These are phyloP conservation scores for Hylaeus volcanicus DNA, from an alignment of 1,140 invertebrate genomes.

Conservation along the genomic window DNA sequence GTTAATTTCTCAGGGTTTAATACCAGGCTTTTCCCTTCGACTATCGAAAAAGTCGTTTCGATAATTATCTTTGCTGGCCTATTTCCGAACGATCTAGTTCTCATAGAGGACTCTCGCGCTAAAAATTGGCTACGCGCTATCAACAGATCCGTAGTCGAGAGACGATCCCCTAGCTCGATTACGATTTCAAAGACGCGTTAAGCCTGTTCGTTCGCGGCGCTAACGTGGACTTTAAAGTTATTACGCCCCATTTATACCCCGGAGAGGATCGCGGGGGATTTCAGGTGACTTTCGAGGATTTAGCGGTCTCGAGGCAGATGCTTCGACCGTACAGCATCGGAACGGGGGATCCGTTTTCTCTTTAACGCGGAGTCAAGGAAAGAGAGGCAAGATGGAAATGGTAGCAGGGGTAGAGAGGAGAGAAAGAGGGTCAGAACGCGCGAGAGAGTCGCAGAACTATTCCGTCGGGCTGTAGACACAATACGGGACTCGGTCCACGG, in stretches of 20 bases:
- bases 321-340: conserved; percentile 62
- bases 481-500: conserved; percentile 74
- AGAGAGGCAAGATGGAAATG: conserved; percentile 37
- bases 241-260: conserved; percentile 66
- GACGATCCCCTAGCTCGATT: background rate
- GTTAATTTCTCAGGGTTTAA: conserved; percentile 52
- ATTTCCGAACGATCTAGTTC: too few species aligned
- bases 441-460: conserved; percentile 54
- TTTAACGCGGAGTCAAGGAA: conserved; percentile 64
- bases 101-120: too few species aligned
- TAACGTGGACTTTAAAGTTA: conserved; percentile 68
- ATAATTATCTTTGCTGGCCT: background rate
- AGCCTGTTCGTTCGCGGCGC: conserved; percentile 28
- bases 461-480: conserved; percentile 70
- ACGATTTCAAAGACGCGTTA: conserved; percentile 11
- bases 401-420: conserved; percentile 1
- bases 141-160: background rate
- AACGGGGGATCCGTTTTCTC: conserved; percentile 63
- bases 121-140: too few species aligned
- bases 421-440: conserved; percentile 34
- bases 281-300: conserved; percentile 71
- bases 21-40: background rate
- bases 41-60: background rate
- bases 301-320: conserved; percentile 75
- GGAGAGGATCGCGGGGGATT: conserved; percentile 69